Evolutionary conservation across 2,113 vertebrate species (phyloP).

Genomic region (Orcinus orca): DNA sequence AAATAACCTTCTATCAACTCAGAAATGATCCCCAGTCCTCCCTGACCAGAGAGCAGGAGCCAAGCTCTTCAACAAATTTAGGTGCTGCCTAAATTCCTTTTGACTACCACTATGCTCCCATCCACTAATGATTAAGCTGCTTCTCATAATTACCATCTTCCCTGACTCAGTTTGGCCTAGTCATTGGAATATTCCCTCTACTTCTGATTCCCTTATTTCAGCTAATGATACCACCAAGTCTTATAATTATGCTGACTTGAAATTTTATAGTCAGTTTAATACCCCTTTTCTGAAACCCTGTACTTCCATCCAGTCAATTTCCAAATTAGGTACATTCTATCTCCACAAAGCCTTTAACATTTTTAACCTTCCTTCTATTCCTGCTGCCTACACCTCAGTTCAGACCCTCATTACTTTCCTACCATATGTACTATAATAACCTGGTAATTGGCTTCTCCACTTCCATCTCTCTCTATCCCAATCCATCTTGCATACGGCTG

Average conservation of each 20-base stretch:
- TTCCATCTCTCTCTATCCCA: neutral
- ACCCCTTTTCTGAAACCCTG: neutral
- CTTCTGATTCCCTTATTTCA: neutral
- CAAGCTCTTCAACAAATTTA: neutral
- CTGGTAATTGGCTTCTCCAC: conserved; percentile 46
- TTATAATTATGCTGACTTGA: neutral
- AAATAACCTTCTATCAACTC: neutral
- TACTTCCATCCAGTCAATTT: neutral
- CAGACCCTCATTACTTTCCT: conserved; percentile 17
- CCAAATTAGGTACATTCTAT: neutral
- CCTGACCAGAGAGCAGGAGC: neutral
- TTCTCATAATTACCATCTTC: neutral
- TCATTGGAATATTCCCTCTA: neutral
- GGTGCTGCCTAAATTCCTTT: neutral
- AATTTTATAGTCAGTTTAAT: neutral
- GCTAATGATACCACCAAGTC: neutral
- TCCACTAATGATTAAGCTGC: neutral
- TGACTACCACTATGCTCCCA: no score
- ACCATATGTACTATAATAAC: neutral
- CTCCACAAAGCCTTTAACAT: neutral
- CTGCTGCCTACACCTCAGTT: neutral
- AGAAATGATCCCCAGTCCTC: neutral
- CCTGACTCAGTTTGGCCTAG: neutral
- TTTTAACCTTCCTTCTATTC: neutral
- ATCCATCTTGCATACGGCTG: neutral